Evolutionary conservation across 2,797 vertebrate genomes (phyloP).

Genomic region (Vultur gryphus): DNA sequence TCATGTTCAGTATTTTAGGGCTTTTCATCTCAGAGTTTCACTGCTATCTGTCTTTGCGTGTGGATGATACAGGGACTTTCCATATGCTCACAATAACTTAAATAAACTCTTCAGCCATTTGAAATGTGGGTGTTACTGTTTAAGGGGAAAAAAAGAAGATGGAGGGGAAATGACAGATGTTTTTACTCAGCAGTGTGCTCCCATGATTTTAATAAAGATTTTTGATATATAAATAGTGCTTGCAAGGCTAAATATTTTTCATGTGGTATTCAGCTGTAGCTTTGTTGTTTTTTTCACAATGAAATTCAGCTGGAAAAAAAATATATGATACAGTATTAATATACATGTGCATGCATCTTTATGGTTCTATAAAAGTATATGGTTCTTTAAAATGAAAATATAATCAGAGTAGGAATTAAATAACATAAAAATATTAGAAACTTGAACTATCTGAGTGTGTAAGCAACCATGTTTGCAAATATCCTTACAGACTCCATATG

Average conservation of each 20-base stretch:
- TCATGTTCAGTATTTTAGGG: not conserved
- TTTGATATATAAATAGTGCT: constrained; percentile 55
- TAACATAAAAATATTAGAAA: not conserved
- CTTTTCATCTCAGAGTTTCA: constrained; percentile 3
- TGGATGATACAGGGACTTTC: constrained; percentile 31
- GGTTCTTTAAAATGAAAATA: constrained; percentile 7
- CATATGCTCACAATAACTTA: constrained; percentile 58
- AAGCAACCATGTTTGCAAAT: not conserved
- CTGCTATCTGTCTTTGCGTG: constrained; percentile 12
- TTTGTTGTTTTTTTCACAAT: not conserved
- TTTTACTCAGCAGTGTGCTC: constrained; percentile 40
- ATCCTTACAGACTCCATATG: not conserved
- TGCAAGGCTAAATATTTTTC: constrained; percentile 44
- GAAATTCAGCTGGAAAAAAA: not conserved
- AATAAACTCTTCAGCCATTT: constrained; percentile 52
- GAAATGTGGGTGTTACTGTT: constrained; percentile 57
- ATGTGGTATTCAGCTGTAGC: constrained; percentile 36
- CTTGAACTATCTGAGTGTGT: not conserved
- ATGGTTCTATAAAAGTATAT: not conserved
- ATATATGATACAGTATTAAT: not conserved
- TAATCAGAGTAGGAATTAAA: not conserved
- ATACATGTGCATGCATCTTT: not conserved
- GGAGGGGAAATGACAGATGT: constrained; percentile 56
- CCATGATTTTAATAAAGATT: constrained; percentile 60
- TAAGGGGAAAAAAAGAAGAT: not conserved